Base-by-base conservation (phyloP, 2,888 invertebrate genomes). In the Hypena proboscidalis region DNA sequence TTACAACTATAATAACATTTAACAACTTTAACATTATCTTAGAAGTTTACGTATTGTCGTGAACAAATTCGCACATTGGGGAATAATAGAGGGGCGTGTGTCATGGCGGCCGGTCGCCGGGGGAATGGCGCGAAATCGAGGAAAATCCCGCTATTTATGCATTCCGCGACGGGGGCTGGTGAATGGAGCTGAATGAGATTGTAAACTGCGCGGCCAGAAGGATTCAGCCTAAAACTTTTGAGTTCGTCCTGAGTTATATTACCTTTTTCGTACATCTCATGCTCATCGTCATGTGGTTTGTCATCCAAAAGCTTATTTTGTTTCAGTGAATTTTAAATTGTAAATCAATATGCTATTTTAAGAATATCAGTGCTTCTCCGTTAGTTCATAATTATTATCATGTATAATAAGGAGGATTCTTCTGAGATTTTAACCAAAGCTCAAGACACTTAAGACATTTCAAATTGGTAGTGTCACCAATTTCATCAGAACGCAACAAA, bases 71-170 rank as follows among this genome's bases (percentile, higher is more conserved):
- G 61, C 45, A 35, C 31, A 25, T 32, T 50, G 39, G 41, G 9
- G 43, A 61, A 66, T n/a, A n/a, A n/a, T 15, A 60, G 49, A 45
- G 43, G 55, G 40, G 31, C 68, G 63, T 44, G 56, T 51, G 57
- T 51, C 69, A 73, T 66, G 65, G 62, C 68, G 58, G 75, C 58
- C 58, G 62, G 35, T 58, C 59, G 62, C 41, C 65, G 67, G 62
- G 64, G 54, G 74, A 85, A 80, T 86, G 83, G 77, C 82, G 77
- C 70, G 79, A 80, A 83, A 76, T 58, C 32, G 34, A 50, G 48
- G 56, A 61, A 67, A 66, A 58, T 52, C 55, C 48, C 40, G 35
- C 46, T 79, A 78, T 83, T 75, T 82, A 84, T 82, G 78, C 64
- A 43, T 36, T 55, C 55, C 57, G 58, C 41, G 27, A 23, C 40